phyloP scores from a whole-genome alignment of 2,888 invertebrate genomes.

The Chelonus formosanus region DNA sequence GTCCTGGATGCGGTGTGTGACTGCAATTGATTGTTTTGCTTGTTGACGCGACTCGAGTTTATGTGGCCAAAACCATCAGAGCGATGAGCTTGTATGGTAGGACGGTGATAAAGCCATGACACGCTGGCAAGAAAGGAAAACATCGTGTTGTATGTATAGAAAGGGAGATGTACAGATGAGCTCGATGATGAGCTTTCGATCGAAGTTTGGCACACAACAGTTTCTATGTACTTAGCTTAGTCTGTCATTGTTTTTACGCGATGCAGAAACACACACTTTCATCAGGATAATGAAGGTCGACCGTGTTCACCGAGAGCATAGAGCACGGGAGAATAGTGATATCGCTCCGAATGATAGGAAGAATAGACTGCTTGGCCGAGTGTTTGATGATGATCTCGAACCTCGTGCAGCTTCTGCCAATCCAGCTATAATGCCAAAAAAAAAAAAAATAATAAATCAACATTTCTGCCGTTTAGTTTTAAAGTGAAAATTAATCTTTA shows the following conservation, averaged over 20 bases:
- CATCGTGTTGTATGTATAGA: background rate
- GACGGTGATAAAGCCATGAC: slow-evolving; percentile 6
- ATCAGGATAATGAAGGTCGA: slow-evolving; percentile 14
- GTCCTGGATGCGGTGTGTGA: too few species aligned
- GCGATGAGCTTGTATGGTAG: background rate
- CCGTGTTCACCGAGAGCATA: slow-evolving; percentile 45
- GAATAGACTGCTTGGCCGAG: slow-evolving; percentile 36
- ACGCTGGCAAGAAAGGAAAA: slow-evolving; percentile 7
- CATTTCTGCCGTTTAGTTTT: slow-evolving; percentile 5
- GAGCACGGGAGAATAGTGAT: slow-evolving; percentile 37
- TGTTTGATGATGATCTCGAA: slow-evolving; percentile 47
- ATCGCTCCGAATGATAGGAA: slow-evolving; percentile 39
- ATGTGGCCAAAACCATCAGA: too few species aligned
- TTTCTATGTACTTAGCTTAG: slow-evolving; percentile 10
- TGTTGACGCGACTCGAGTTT: too few species aligned
- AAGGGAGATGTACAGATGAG: slow-evolving; percentile 17
- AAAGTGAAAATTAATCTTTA: too few species aligned
- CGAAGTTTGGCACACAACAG: slow-evolving; percentile 33
- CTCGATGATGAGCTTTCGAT: slow-evolving; percentile 23
- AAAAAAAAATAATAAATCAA: slow-evolving; percentile 17
- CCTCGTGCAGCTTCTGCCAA: slow-evolving; percentile 61
- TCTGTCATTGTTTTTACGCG: slow-evolving; percentile 25
- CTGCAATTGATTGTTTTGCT: too few species aligned
- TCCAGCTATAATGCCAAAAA: slow-evolving; percentile 45
- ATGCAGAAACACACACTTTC: slow-evolving; percentile 16